A percentile compares a stretch with the other conserved stretches of the same genome.
These are phyloP conservation scores for Chirona hameri DNA, from an alignment of 2,888 invertebrate genomes.

Conservation along the genomic window DNA sequence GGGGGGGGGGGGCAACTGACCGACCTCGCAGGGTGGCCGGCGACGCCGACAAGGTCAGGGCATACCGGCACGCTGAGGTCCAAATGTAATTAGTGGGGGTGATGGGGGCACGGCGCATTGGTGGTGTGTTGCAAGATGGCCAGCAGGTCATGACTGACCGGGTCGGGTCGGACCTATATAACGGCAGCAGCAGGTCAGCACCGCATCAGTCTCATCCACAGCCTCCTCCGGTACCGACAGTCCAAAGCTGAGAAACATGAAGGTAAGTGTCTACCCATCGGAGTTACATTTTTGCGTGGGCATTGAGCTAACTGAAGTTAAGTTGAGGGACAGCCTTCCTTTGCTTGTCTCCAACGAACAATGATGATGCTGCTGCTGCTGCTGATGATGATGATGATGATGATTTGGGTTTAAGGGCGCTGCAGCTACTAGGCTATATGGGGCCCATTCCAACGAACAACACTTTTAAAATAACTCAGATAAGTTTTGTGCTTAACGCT, in stretches of 20 bases:
- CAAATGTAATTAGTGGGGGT: neutral
- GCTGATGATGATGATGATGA: too few species aligned
- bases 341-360: too few species aligned
- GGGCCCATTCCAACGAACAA: too few species aligned
- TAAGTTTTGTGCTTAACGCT: too few species aligned
- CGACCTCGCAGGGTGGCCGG: neutral
- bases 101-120: neutral
- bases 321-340: too few species aligned
- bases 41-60: neutral
- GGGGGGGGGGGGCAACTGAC: neutral
- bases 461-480: too few species aligned
- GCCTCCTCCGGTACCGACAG: neutral
- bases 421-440: too few species aligned
- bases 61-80: neutral
- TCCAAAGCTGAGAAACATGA: neutral
- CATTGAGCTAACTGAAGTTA: too few species aligned
- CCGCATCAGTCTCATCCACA: neutral
- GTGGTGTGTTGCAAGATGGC: neutral
- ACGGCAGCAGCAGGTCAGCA: neutral
- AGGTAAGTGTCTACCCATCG: neutral
- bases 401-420: too few species aligned
- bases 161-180: neutral
- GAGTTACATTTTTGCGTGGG: too few species aligned
- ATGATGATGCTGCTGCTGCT: too few species aligned
- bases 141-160: neutral